Evolutionary conservation across 2,113 vertebrate genomes (phyloP).

Genomic region (Sisor rabdophorus): DNA sequence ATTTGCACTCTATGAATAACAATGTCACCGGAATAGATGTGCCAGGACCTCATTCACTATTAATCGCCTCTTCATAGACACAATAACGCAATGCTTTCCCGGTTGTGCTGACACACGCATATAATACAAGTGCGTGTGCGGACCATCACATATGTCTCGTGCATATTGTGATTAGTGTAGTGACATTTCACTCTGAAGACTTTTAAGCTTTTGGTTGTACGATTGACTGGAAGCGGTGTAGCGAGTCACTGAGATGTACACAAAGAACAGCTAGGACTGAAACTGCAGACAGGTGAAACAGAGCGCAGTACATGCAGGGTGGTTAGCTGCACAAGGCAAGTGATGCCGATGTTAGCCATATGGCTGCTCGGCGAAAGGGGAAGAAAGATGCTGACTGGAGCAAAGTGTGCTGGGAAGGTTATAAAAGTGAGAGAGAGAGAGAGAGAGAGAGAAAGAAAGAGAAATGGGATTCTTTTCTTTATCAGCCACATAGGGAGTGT

Average conservation of each 20-base stretch:
- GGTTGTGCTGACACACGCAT: constrained; percentile 23
- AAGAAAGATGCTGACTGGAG: constrained; percentile 39
- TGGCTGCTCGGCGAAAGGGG: constrained; percentile 16
- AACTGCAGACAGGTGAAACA: constrained; percentile 11
- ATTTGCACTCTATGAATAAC: constrained; percentile 41
- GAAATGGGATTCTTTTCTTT: constrained; percentile 10
- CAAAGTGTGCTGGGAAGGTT: constrained; percentile 39
- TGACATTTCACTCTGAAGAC: not conserved
- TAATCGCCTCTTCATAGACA: constrained; percentile 25
- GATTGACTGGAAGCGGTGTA: constrained; percentile 9
- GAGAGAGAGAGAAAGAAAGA: constrained; percentile 13
- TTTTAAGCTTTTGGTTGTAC: not conserved
- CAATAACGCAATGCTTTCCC: constrained; percentile 12
- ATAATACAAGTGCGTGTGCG: not conserved
- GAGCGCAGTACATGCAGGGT: constrained; percentile 20
- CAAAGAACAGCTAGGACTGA: not conserved
- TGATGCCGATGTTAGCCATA: constrained; percentile 40
- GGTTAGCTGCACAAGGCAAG: constrained; percentile 36
- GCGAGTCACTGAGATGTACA: constrained; percentile 16
- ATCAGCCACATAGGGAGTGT: constrained; percentile 14
- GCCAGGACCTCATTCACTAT: constrained; percentile 12
- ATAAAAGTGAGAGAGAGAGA: not conserved
- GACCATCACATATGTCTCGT: not conserved
- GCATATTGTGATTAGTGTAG: constrained; percentile 4
- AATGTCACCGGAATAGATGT: constrained; percentile 26